Evolutionary conservation across 2,888 invertebrate species (phyloP), one percentile per base, ranked within the genome.

Genomic region (Epinotia brunnichana): DNA sequence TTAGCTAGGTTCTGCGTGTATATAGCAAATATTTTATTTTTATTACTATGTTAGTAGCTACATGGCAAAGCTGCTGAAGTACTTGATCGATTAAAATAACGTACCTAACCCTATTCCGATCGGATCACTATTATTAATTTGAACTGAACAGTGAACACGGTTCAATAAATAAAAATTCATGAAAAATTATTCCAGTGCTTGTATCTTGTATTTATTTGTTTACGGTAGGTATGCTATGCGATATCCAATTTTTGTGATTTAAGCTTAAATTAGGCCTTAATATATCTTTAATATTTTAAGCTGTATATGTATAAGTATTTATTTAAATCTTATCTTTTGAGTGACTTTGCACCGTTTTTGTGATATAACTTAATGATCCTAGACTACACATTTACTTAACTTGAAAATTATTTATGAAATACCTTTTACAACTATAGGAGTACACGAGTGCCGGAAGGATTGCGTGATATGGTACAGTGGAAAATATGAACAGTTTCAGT

Each of bases 181-280:
- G 85, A 82, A 77, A 82, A 83, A 85, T 83, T 84, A 87, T 90
- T 89, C 88, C 90, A 88, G 87, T 86, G 88, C 88, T 89, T 87
- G 83, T 82, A 85, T 87, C 84, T 87, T 85, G 69, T 76, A 80
- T 79, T 76, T 64, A 81, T 79, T 73, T 76, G 39, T 59, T 64
- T 5, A 54, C 29, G 41, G 29, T 59, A 54, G 51, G n/a, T 59
- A 54, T 74, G 53, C 70, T 24, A 67, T 56, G 77, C 74, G 79
- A 77, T 73, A 77, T 79, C 77, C 77, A 77, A 78, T 81, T 81
- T 84, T 86, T 87, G 82, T 83, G 82, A 81, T 81, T 81, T 77
- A 76, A 63, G 68, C 62, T 63, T 62, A 72, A 57, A 68, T 48
- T 72, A 72, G 68, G 57, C 57, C 48, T 68, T 57, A 62, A 62